phyloP scores from a whole-genome alignment of 2,113 vertebrate genomes.

The Stegastes partitus region DNA sequence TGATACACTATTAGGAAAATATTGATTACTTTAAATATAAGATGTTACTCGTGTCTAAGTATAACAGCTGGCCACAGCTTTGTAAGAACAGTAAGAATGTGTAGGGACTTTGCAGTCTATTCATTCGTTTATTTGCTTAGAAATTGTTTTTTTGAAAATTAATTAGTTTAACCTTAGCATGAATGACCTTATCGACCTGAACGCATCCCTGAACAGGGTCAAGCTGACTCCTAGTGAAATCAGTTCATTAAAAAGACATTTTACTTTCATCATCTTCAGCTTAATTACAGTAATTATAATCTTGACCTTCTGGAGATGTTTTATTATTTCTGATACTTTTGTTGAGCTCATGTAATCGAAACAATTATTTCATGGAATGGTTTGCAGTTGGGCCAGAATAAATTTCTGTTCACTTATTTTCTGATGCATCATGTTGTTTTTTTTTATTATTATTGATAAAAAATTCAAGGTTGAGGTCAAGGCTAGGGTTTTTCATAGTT shows the following conservation, averaged over 20 bases:
- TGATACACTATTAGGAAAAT: no score
- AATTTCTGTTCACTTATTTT: not conserved
- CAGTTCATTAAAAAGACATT: conserved; percentile 1
- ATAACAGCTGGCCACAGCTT: no score
- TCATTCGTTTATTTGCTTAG: no score
- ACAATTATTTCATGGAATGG: not conserved
- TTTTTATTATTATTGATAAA: not conserved
- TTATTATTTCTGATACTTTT: conserved; percentile 17
- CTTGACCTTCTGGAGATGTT: conserved; percentile 12
- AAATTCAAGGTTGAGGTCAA: conserved; percentile 16
- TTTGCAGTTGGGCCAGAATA: not conserved
- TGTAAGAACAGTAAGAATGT: no score
- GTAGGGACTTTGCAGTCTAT: no score
- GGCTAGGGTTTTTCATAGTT: not conserved
- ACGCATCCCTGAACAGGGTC: no score
- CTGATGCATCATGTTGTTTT: not conserved
- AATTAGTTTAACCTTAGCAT: no score
- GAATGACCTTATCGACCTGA: no score
- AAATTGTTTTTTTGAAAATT: no score
- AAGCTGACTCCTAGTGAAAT: not conserved
- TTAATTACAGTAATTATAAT: conserved; percentile 25
- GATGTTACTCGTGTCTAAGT: no score
- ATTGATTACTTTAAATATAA: no score
- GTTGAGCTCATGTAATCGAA: conserved; percentile 1
- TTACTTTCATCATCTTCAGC: not conserved